phyloP scores from a whole-genome alignment of 2,888 invertebrate species.

The Dexiosoma caninum region DNA sequence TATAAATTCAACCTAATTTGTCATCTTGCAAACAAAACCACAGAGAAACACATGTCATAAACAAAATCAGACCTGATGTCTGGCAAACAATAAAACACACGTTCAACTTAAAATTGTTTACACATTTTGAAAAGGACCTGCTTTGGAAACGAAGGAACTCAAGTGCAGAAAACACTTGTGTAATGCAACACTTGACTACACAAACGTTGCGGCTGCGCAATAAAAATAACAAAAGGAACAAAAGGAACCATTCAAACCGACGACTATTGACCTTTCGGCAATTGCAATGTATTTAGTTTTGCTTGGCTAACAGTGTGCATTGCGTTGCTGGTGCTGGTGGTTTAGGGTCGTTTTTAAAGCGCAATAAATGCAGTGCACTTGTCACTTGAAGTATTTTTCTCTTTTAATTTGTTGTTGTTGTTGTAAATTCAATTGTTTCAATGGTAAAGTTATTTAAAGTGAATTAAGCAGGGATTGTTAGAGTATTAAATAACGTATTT shows the following conservation, averaged over 20 bases:
- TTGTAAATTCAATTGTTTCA: conserved; percentile 15
- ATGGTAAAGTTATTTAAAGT: conserved; percentile 7
- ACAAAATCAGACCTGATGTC: conserved; percentile 59
- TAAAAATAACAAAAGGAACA: conserved; percentile 38
- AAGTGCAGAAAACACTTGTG: conserved; percentile 64
- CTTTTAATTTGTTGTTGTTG: no score
- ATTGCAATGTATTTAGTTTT: conserved; percentile 7
- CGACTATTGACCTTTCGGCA: conserved; percentile 49
- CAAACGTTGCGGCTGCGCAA: conserved; percentile 65
- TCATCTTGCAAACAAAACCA: conserved; percentile 38
- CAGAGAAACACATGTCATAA: conserved; percentile 60
- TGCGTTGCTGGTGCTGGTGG: conserved; percentile 6
- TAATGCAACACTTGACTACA: conserved; percentile 65
- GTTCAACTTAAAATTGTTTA: conserved; percentile 19
- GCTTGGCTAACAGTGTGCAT: not conserved
- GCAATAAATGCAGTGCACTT: conserved; percentile 39
- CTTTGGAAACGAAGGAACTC: conserved; percentile 30
- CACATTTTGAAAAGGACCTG: conserved; percentile 35
- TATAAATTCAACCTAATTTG: conserved; percentile 21
- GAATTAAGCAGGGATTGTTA: conserved; percentile 9
- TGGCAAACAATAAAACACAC: conserved; percentile 59
- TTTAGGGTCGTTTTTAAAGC: conserved; percentile 39
- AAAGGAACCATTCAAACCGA: conserved; percentile 26
- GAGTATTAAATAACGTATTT: conserved; percentile 57
- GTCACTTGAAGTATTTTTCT: conserved; percentile 13